Conservation (phyloP, 2,888 invertebrate genomes). For the Teinopalpus imperialis region DNA sequence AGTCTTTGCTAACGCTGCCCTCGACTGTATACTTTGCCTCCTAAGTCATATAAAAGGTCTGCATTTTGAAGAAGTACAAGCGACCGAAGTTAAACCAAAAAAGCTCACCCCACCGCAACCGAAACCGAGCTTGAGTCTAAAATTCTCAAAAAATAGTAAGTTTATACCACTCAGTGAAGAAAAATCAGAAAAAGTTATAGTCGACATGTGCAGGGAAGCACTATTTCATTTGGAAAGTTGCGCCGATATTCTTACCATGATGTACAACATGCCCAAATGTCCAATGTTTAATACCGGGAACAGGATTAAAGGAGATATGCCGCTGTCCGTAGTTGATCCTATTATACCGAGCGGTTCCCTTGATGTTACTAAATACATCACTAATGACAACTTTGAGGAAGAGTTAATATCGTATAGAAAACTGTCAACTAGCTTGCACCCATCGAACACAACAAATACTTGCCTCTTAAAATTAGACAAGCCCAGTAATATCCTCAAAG, state of each 20-base stretch:
- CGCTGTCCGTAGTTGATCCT: conserved; percentile 91
- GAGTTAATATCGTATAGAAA: conserved; percentile 85
- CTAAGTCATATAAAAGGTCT: conserved; percentile 88
- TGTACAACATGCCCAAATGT: conserved; percentile 97
- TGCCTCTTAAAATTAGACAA: conserved; percentile 87
- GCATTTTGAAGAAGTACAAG: conserved; percentile 79
- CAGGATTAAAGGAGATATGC: conserved; percentile 88
- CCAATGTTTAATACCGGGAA: conserved; percentile 96
- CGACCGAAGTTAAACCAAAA: conserved; percentile 69
- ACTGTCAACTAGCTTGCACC: conserved; percentile 77
- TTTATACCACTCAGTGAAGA: conserved; percentile 73
- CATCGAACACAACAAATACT: conserved; percentile 73
- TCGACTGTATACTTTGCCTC: conserved; percentile 96
- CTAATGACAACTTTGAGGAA: conserved; percentile 84
- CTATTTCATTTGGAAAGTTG: conserved; percentile 93
- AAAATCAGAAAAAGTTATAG: conserved; percentile 72
- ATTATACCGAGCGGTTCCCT: conserved; percentile 88
- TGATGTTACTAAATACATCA: conserved; percentile 86
- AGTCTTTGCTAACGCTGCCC: conserved; percentile 96
- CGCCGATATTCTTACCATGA: conserved; percentile 92
- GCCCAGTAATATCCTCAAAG: conserved; percentile 91
- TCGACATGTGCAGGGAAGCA: conserved; percentile 88
- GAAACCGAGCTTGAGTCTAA: conserved; percentile 64
- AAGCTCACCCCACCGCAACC: conserved; percentile 55
- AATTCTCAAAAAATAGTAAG: conserved; percentile 74